These are phyloP conservation scores for Chaunax sp. DNA, from an alignment of 2,797 vertebrate genomes.

Conservation along the genomic window DNA sequence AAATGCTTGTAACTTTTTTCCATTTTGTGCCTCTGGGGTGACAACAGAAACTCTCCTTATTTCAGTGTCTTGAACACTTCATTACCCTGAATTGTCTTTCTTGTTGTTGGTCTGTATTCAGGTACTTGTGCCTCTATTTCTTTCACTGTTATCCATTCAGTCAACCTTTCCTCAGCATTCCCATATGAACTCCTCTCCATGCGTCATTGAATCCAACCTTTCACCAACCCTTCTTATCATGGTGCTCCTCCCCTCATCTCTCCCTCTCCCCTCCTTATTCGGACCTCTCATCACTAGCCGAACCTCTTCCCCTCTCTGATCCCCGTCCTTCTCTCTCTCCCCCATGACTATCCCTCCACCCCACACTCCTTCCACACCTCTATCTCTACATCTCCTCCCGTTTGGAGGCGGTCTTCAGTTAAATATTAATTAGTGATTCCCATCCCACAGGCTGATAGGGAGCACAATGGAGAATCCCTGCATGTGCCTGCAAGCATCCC, in stretches of 20 bases:
- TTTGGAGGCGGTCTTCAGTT: slow-evolving; percentile 75
- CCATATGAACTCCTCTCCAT: slow-evolving; percentile 5
- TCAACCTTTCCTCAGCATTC: slow-evolving; percentile 5
- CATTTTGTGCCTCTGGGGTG: slow-evolving; percentile 20
- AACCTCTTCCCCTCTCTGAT: slow-evolving; percentile 39
- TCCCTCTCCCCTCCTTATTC: slow-evolving; percentile 42
- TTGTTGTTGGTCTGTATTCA: neutral
- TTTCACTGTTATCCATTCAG: slow-evolving; percentile 5
- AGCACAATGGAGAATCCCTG: slow-evolving; percentile 79
- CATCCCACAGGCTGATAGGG: slow-evolving; percentile 78
- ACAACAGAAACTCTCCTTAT: slow-evolving; percentile 23
- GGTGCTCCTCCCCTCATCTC: slow-evolving; percentile 39
- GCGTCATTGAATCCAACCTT: slow-evolving; percentile 44
- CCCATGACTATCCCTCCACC: slow-evolving; percentile 29
- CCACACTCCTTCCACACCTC: slow-evolving; percentile 34
- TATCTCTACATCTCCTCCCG: slow-evolving; percentile 68
- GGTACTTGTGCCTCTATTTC: neutral
- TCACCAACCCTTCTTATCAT: slow-evolving; percentile 47
- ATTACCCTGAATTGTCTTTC: slow-evolving; percentile 27
- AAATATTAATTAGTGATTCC: slow-evolving; percentile 85
- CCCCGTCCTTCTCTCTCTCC: slow-evolving; percentile 36
- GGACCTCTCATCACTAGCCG: slow-evolving; percentile 48
- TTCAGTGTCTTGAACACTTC: slow-evolving; percentile 28
- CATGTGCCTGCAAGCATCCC: slow-evolving; percentile 69
- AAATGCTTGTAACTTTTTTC: slow-evolving; percentile 15